Percentiles rank a stretch among this genome's conserved stretches.
Conservation (phyloP, 2,888 invertebrate genomes). For the Leptinotarsa tumamoca region DNA sequence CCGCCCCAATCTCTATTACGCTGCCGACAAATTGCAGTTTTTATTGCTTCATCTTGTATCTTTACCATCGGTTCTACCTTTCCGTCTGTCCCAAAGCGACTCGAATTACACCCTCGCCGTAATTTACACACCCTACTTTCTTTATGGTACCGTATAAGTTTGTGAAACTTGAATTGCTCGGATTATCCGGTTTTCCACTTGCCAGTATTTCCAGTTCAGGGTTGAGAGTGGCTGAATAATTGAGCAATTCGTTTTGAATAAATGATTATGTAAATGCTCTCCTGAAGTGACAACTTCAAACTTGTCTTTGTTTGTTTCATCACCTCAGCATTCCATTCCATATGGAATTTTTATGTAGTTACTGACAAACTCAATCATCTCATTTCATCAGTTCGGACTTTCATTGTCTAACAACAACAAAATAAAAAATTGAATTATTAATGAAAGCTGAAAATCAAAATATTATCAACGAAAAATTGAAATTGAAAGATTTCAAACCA, state of each 20-base stretch:
- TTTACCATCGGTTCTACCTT: constrained; percentile 46
- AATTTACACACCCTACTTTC: constrained; percentile 31
- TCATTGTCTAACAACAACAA: too few species aligned
- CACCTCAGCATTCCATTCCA: too few species aligned
- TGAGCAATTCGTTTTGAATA: constrained; percentile 1
- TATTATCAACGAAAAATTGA: too few species aligned
- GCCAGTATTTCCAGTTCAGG: neutral
- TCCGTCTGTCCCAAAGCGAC: constrained; percentile 37
- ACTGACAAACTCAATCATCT: too few species aligned
- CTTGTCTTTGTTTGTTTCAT: too few species aligned
- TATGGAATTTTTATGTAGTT: too few species aligned
- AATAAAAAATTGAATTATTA: too few species aligned
- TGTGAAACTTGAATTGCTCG: constrained; percentile 30
- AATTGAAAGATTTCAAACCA: too few species aligned
- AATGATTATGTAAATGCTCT: neutral
- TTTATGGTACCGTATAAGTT: constrained; percentile 27
- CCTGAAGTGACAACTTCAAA: neutral
- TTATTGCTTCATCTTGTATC: constrained; percentile 59
- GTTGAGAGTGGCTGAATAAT: neutral
- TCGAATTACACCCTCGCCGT: constrained; percentile 30
- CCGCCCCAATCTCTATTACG: constrained; percentile 59
- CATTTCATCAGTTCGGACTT: too few species aligned
- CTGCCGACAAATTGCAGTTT: constrained; percentile 59
- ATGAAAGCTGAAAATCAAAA: too few species aligned
- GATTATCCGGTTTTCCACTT: constrained; percentile 23